Evolutionary conservation across 2,113 vertebrate genomes (phyloP), one percentile per base, ranked within the genome.

Genomic region (Lophochroa leadbeateri): DNA sequence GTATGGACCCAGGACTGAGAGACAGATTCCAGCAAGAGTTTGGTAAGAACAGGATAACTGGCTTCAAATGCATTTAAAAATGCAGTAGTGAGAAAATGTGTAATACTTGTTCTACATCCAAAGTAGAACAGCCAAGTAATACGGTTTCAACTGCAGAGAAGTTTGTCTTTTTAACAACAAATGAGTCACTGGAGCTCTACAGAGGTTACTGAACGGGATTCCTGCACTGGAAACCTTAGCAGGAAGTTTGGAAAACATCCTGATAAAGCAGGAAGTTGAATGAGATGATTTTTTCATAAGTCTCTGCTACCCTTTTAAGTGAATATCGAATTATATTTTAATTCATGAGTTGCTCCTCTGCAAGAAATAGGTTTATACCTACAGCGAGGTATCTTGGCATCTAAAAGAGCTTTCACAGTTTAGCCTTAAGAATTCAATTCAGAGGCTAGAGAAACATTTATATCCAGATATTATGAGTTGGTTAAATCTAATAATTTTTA

Each of bases 41-140:
- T 58, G 15, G 7, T 65, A 77, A 70, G 53, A 88, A 17, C 28
- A 46, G 25, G 12, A 18, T 57, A 88, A 76, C 11, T 86, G 14
- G 5, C 7, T 77, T 83, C 44, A 33, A 88, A 63, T 31, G 23
- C 1, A 3, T 31, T 75, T 28, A 71, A 70, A 82, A 80, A 28
- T 49, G 7, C 7, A 11, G 4, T 9, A 28, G 10, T 13, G 7
- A 65, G 31, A 74, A 88, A 65, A 4, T 3, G 5, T 79, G 61
- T 3, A 64, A 17, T 28, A 50, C 19, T 9, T 44, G 3, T 3
- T 55, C 6, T 23, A 35, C 0, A 0, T 41, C 8, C 17, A 46
- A 52, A 29, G 4, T 7, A 37, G 9, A 86, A 52, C 5, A 80
- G 17, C 8, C 2, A 6, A 92, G 25, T 65, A 80, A 74, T 16